These are phyloP conservation scores for Centruroides vittatus DNA, from an alignment of 1,140 invertebrate genomes.

Conservation along the genomic window DNA sequence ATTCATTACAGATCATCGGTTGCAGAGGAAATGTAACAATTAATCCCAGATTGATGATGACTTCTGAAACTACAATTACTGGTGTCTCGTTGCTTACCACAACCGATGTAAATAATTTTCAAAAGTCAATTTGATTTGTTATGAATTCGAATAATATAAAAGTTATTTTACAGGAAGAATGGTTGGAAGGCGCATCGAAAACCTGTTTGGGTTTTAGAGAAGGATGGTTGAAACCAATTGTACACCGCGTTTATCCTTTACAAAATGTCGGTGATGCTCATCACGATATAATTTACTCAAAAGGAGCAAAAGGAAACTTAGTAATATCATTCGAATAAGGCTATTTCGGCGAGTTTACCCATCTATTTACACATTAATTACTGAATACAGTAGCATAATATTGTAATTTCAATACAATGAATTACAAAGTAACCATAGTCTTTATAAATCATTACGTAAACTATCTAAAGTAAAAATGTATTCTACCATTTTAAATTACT, in stretches of 20 bases:
- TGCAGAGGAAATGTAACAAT: slow-evolving; percentile 34
- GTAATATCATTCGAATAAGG: slow-evolving; percentile 14
- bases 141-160: background rate
- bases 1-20: slow-evolving; percentile 33
- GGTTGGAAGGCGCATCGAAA: slow-evolving; percentile 25
- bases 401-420: too few species aligned
- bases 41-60: slow-evolving; percentile 37
- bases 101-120: slow-evolving; percentile 25
- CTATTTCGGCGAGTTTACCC: too few species aligned
- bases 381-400: too few species aligned
- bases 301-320: slow-evolving; percentile 26
- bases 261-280: slow-evolving; percentile 30
- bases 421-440: too few species aligned
- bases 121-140: background rate
- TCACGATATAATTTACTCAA: slow-evolving; percentile 22
- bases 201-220: slow-evolving; percentile 29
- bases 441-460: too few species aligned
- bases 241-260: slow-evolving; percentile 33
- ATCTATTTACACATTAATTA: too few species aligned
- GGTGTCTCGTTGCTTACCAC: slow-evolving; percentile 31
- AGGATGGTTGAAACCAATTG: slow-evolving; percentile 34
- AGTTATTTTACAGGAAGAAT: slow-evolving; percentile 28
- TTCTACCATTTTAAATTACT: too few species aligned
- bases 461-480: too few species aligned
- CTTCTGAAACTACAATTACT: slow-evolving; percentile 33